Evolutionary conservation across 1,140 invertebrate species (phyloP).

Genomic region (Batillaria attramentaria): DNA sequence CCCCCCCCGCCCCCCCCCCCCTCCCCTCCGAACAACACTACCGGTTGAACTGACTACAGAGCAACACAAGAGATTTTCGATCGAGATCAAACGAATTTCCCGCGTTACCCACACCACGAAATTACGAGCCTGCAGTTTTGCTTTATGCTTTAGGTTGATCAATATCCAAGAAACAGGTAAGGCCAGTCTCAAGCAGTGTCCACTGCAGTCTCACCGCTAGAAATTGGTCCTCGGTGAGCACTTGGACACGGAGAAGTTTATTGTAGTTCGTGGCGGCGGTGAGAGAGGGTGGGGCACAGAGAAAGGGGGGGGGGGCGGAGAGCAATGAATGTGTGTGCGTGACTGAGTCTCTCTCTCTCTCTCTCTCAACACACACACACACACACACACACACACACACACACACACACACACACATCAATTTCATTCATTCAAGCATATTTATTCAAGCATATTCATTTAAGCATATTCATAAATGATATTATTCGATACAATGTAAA

Average conservation of each 20-base stretch:
- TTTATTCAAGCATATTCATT: not conserved
- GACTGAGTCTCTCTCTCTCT: not conserved
- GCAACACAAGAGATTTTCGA: no score
- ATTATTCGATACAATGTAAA: no score
- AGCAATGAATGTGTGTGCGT: not conserved
- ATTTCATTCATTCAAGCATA: not conserved
- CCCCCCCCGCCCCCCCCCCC: not conserved
- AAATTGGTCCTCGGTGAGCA: no score
- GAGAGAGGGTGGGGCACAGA: no score
- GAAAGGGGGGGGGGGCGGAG: no score
- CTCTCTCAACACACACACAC: not conserved
- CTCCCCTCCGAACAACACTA: not conserved
- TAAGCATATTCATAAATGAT: no score
- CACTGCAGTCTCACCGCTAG: not conserved
- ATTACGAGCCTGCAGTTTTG: not conserved
- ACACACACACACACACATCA: constrained; percentile 4
- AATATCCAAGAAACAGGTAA: not conserved
- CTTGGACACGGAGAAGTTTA: no score
- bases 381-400: constrained; percentile 8
- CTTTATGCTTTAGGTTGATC: not conserved
- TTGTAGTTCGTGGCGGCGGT: no score
- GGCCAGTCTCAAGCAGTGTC: not conserved
- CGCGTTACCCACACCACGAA: not conserved
- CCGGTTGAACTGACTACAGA: not conserved
- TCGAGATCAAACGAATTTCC: no score